A percentile compares a stretch with the other conserved stretches of the same genome.
Evolutionary conservation across 1,140 invertebrate genomes (phyloP).

Genomic region (Sesamia nonagrioides): DNA sequence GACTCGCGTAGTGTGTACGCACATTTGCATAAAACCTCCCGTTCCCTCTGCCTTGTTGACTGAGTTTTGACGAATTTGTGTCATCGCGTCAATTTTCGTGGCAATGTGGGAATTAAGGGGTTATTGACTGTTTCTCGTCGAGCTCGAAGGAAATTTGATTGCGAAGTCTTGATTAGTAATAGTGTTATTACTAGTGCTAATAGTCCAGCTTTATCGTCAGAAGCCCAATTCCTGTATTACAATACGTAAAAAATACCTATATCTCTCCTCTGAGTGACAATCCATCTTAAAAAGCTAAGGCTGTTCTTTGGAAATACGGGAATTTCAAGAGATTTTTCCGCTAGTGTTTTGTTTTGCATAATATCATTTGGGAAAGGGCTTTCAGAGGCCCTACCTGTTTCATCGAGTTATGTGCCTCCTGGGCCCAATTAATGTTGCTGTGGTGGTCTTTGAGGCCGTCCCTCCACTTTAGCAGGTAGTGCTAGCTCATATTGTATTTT

Average conservation of each 20-base stretch:
- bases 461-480: no score
- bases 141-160: not conserved
- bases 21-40: conserved; percentile 44
- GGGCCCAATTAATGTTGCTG: not conserved
- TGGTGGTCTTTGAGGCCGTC: not conserved
- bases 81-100: conserved; percentile 7
- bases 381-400: not conserved
- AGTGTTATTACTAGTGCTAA: no score
- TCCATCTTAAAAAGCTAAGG: no score
- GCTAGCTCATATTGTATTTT: no score
- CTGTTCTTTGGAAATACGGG: no score
- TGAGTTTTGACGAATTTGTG: conserved; percentile 30
- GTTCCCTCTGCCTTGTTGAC: conserved; percentile 2
- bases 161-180: no score
- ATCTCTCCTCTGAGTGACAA: no score
- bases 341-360: not conserved
- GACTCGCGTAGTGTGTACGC: conserved; percentile 47
- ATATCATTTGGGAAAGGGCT: not conserved
- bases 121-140: not conserved
- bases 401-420: not conserved
- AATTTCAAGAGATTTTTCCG: not conserved
- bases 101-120: not conserved
- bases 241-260: no score
- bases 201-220: no score
- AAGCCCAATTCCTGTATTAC: no score